phyloP scores from a whole-genome alignment of 2,797 vertebrate genomes.

The Chromobotia macracanthus region DNA sequence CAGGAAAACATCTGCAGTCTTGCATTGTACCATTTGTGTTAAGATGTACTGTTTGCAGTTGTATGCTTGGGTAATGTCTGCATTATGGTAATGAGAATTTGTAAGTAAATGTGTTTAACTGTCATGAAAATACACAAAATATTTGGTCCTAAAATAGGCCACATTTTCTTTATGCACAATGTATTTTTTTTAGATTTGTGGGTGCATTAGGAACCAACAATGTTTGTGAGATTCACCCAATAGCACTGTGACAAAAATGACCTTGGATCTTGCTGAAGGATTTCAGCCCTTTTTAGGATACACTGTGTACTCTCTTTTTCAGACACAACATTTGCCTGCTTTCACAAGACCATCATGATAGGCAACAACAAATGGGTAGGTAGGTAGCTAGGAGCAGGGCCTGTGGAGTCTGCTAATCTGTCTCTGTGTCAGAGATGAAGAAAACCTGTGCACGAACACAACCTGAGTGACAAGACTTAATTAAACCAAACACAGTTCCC shows the following conservation, averaged over 20 bases:
- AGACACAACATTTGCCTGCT: not conserved
- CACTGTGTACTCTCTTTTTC: not conserved
- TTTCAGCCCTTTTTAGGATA: not conserved
- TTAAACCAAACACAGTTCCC: conserved; percentile 49
- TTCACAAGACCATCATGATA: conserved; percentile 37
- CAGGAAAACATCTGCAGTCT: not conserved
- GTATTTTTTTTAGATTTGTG: not conserved
- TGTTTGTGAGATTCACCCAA: not conserved
- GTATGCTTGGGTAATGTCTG: not conserved
- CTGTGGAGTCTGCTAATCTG: conserved; percentile 54
- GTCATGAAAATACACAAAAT: not conserved
- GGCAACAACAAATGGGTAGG: conserved; percentile 44
- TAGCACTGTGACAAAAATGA: conserved; percentile 8
- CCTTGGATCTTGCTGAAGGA: conserved; percentile 27
- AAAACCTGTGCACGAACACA: conserved; percentile 30
- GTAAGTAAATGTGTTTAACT: not conserved
- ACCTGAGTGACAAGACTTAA: conserved; percentile 53
- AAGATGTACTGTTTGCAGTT: not conserved
- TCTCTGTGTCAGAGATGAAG: conserved; percentile 51
- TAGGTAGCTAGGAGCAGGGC: conserved; percentile 54
- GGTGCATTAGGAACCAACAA: too few relatives aligned
- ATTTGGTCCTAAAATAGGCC: too few relatives aligned
- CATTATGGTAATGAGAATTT: not conserved
- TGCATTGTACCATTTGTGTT: not conserved
- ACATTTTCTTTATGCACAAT: not conserved